These are phyloP conservation scores for Phyto melanocephala DNA, from an alignment of 2,888 invertebrate genomes.

Conservation along the genomic window DNA sequence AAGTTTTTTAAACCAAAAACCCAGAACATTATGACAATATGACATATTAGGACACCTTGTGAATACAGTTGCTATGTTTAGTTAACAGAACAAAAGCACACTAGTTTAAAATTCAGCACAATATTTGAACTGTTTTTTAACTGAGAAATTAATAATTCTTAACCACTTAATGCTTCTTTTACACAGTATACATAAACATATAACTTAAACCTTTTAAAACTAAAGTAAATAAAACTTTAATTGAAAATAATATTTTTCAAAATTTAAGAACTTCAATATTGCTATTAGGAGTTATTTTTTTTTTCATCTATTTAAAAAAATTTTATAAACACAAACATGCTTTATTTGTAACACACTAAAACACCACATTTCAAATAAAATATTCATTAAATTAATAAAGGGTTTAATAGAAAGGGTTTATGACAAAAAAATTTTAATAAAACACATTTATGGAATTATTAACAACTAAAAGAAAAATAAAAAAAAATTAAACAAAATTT, in stretches of 20 bases:
- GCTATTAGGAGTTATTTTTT: neutral
- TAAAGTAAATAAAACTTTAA: neutral
- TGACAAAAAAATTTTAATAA: neutral
- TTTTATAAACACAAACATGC: neutral
- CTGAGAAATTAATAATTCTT: too few relatives aligned
- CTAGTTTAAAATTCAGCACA: too few relatives aligned
- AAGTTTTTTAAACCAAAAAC: too few relatives aligned
- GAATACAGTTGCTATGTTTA: too few relatives aligned
- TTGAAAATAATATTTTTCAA: neutral
- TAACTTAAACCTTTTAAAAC: conserved; percentile 11
- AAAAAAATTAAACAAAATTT: neutral
- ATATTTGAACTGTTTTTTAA: too few relatives aligned
- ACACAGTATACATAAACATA: neutral
- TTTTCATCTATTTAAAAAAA: neutral
- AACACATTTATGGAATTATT: neutral
- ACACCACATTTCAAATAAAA: neutral
- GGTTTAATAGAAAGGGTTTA: neutral
- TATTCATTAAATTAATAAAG: neutral
- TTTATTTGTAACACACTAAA: neutral
- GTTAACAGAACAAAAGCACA: too few relatives aligned
- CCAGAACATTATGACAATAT: too few relatives aligned
- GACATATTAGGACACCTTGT: too few relatives aligned
- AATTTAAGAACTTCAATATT: neutral
- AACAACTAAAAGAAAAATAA: neutral
- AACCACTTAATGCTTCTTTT: neutral